Evolutionary conservation across 2,888 invertebrate species (phyloP), one percentile per base, ranked within the genome.

Genomic region (Drosophila cyrtoloma): DNA sequence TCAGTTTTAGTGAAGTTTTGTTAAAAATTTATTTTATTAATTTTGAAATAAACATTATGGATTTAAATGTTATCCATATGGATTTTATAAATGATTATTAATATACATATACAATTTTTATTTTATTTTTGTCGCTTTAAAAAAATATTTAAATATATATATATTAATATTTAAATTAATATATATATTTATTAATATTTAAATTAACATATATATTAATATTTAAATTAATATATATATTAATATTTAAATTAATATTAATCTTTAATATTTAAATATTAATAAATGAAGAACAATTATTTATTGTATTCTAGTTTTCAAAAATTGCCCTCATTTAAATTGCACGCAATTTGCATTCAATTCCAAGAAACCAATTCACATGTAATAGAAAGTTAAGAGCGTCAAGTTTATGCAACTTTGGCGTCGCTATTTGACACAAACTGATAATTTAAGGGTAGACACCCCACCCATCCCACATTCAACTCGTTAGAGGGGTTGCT

Each of bases 371-470:
- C 28, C 28, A 57, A 56, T 66, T 75, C 35, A 42, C 37, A 35
- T 74, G 22, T 57, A 50, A 50, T 57, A 22, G 12, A 28, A 39
- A 32, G 33, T 35, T 47, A 22, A 53, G 33, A 58, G 47, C 47
- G 33, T 35, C 73, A 39, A 78, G 32, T 57, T 75, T 52, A 57
- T 75, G 60, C 56, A 75, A 60, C 28, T 61, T 73, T 47, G 44
- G 35, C 39, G 42, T 61, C 39, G 53, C 59, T 47, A 47, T 59
- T 80, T 53, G 57, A 37, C 58, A 50, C 77, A 71, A 67, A 67
- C 77, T 78, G 77, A 78, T 78, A 81, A 77, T 77, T 77, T 67
- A 67, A 61, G 82, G 57, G 73, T 59, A 37, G 64, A 42, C 72
- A n/a, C 1, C 35, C 33, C 19, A 14, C 3, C 22, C 9, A 30